Evolutionary conservation across 2,797 vertebrate genomes (phyloP), one percentile per base, ranked within the genome.

Genomic region (Orientallactaga sibirica): DNA sequence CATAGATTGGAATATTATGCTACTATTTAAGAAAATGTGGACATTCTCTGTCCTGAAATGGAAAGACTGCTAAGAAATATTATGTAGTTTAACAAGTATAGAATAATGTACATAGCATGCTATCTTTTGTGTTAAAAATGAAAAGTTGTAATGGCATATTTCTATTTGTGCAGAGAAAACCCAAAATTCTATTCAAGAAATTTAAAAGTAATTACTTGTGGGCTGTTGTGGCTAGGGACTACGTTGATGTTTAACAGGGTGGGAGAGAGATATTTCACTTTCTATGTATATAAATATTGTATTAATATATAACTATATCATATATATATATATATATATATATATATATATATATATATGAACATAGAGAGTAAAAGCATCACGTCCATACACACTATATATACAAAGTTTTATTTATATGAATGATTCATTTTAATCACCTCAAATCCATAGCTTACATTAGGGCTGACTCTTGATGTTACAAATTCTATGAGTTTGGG

Each of bases 1-100:
- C 24, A 92, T 61, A 61, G 48, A 88, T 70, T 89, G 76, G 93
- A 94, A 96, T 96, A 94, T 92, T 94, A 94, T 94, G 48, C 58
- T 41, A 18, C 33, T 93, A 89, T 94, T 84, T 81, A 90, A 67
- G 79, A 74, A 83, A 86, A 89, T 33, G 55, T 90, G 66, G 14
- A 80, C 22, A 48, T 86, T 96, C 41, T 86, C 33, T 84, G 43
- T 89, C 52, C 22, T 74, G 11, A 91, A 91, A 91, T 94, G 43
- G 24, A 91, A 95, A 91, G 12, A 37, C 86, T 41, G 89, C 77
- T 5, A 84, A 74, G 29, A 93, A 55, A 94, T 62, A 94, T 67
- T 75, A 76, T 75, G 27, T 86, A 94, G 68, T 77, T 81, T 41
- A 92, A 90, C 78, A 82, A 43, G 15, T 67, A 58, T 61, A 81